Evolutionary conservation across 1,140 invertebrate genomes (phyloP), one percentile per base, ranked within the genome.

Genomic region (Aphelinus certus): DNA sequence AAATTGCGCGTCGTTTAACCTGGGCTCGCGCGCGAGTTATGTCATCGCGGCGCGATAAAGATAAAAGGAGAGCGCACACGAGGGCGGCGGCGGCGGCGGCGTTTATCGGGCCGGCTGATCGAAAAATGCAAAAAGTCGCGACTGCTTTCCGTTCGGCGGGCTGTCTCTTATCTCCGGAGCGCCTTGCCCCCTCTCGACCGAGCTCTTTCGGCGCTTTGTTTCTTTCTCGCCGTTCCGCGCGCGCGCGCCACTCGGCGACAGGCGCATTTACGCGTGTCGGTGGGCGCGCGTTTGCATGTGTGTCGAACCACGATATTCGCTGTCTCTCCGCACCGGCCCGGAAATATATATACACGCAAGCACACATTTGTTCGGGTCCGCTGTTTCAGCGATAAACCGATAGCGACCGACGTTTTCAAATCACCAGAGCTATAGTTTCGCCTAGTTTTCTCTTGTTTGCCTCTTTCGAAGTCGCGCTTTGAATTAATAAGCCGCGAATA

Each of bases 71-170:
- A 6, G 46, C 26, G 62, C 48, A 3, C 46, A 10, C 4, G 45
- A 63, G 7, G 10, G 2, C 7, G 45, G 55, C 45, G 56, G 26
- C 10, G 10, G 3, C 42, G 2, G n/a, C 42, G 26, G 42, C 45
- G 3, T 7, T 10, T 63, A 63, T 63, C 61, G 46, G 46, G 2
- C 7, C 42, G 5, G 42, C 51, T 10, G 49, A 66, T 66, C 64
- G 51, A 66, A 45, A 26, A 66, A 66, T 65, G 63, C 63, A 65
- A 51, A 42, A 65, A 51, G 63, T 26, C 10, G 5, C n/a, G 47
- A 26, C 26, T 26, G 26, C 26, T 26, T 26, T 26, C 26, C 26
- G 26, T 26, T 3, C 10, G 26, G 58, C 62, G 58, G 42, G 7
- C 6, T 49, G 1, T 5, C 1, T 5, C 3, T 66, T 66, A 66